phyloP scores from a whole-genome alignment of 2,888 invertebrate species.

The Trachelus troglodyta region DNA sequence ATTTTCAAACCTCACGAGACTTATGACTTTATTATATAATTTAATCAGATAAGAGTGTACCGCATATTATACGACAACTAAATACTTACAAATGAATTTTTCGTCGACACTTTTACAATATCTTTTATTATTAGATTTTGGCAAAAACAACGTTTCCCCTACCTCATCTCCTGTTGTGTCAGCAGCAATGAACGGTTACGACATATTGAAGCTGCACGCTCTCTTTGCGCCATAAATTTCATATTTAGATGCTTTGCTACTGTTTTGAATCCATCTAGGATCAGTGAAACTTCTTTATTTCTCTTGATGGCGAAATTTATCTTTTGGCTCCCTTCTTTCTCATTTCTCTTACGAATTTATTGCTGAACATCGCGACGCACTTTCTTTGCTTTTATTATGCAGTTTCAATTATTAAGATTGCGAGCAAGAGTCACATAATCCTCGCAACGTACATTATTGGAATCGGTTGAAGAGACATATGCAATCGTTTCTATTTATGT shows the following conservation, averaged over 20 bases:
- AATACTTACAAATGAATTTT: background rate
- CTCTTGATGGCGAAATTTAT: background rate
- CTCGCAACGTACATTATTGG: background rate
- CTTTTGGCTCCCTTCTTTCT: background rate
- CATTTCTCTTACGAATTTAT: background rate
- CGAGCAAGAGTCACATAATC: background rate
- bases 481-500: constrained; percentile 20
- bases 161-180: background rate
- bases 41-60: background rate
- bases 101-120: background rate
- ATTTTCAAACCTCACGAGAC: background rate
- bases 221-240: background rate
- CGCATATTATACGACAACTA: background rate
- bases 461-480: constrained; percentile 1
- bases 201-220: background rate
- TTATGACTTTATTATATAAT: background rate
- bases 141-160: constrained; percentile 2
- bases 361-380: background rate
- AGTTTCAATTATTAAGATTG: background rate
- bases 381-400: background rate
- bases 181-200: background rate
- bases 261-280: background rate
- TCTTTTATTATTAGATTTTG: constrained; percentile 3
- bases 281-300: background rate
- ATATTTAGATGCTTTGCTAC: background rate